Evolutionary conservation across 2,888 invertebrate species (phyloP).

Genomic region (Geophilus truncorum): DNA sequence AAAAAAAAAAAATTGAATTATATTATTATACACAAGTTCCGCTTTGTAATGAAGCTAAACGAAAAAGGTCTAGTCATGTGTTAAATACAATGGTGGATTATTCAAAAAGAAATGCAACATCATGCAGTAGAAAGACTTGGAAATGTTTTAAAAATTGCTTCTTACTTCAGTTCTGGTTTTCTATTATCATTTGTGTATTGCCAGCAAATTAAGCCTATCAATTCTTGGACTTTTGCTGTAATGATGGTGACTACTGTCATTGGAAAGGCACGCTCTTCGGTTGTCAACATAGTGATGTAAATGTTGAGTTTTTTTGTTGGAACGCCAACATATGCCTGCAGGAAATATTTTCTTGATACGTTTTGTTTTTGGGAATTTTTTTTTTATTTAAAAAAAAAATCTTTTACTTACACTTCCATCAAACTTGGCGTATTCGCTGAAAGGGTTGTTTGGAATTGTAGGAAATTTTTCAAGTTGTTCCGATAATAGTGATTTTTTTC

Average conservation of each 20-base stretch:
- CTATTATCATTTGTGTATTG: conserved; percentile 53
- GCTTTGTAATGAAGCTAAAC: too few relatives aligned
- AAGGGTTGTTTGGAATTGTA: conserved; percentile 75
- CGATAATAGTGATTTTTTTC: conserved; percentile 60
- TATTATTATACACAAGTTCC: too few relatives aligned
- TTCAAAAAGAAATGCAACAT: background rate
- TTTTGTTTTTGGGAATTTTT: too few relatives aligned
- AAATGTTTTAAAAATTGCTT: background rate
- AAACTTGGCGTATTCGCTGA: conserved; percentile 81
- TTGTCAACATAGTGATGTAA: conserved; percentile 79
- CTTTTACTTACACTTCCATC: conserved; percentile 65
- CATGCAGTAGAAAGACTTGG: background rate
- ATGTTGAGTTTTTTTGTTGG: conserved; percentile 81
- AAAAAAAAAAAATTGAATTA: background rate
- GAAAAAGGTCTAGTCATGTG: too few relatives aligned
- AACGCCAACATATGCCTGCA: conserved; percentile 63
- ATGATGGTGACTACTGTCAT: conserved; percentile 73
- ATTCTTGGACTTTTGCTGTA: conserved; percentile 75
- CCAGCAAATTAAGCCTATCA: conserved; percentile 86
- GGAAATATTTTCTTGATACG: too few relatives aligned
- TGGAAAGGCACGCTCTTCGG: conserved; percentile 75
- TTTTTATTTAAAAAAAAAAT: too few relatives aligned
- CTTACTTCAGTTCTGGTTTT: conserved; percentile 56
- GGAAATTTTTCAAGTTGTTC: conserved; percentile 72
- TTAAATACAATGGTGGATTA: background rate